Base-by-base conservation (phyloP, 2,888 invertebrate genomes). In the Conistra vaccinii region DNA sequence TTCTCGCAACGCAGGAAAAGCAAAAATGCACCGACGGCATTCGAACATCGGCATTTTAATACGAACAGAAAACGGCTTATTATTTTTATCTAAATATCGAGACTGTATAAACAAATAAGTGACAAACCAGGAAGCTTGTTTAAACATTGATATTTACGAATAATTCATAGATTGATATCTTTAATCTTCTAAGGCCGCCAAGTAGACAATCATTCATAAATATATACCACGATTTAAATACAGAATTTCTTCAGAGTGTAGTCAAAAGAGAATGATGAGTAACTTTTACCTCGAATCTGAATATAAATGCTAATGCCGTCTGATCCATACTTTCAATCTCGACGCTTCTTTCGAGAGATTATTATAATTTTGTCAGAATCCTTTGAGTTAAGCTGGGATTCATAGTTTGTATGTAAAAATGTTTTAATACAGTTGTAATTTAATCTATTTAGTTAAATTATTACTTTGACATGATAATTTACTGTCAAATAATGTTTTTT, bases 241-340 rank as follows among this genome's bases (percentile, higher is more conserved):
- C 69, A 65, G 75, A 81, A 67, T 75, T 86, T 82, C 84, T 71
- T 75, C 68, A 77, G 78, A 79, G 81, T 82, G 77, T 82, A 76
- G 83, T 78, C 87, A 80, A 83, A 89, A 91, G 88, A 89, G 89
- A 91, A 92, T 89, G 92, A 92, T 94, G 93, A 95, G 94, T 94
- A 94, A 95, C 94, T 95, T 93, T 91, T 92, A 93, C 92, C 92
- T 92, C 91, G 85, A 91, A 93, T 93, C 92, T 92, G 95, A 95
- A 95, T 95, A 94, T 95, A 95, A 95, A 96, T 95, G 95, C 92
- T 93, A 96, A 95, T 94, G 87, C 91, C 88, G 90, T 87, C 93
- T 94, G 93, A 95, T 95, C 95, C 94, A 94, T 93, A 94, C 93
- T 94, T 94, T 92, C 94, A 94, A 95, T 94, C 92, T 83, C 79